Conservation (phyloP, 2,113 vertebrate genomes). For the Oriolus oriolus region DNA sequence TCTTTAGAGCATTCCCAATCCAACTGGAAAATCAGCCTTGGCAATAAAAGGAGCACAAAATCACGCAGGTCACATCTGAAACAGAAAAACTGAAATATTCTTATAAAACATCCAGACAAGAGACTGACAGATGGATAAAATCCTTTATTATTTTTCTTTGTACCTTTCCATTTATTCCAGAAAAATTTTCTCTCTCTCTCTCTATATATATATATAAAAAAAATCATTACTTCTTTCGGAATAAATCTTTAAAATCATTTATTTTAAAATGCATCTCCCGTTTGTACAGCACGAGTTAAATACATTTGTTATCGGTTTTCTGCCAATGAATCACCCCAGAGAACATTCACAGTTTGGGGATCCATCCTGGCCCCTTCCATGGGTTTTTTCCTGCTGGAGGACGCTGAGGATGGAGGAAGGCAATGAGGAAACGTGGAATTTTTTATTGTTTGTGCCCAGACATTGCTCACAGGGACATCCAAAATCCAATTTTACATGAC, state of each 20-base stretch:
- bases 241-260: slow-evolving; percentile 24
- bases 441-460: background rate
- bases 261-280: background rate
- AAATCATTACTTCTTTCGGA: background rate
- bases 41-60: background rate
- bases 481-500: background rate
- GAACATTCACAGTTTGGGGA: slow-evolving; percentile 42
- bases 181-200: background rate
- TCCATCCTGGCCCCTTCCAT: background rate
- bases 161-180: slow-evolving; percentile 16
- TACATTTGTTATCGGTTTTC: slow-evolving; percentile 45
- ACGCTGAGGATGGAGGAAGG: background rate
- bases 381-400: background rate
- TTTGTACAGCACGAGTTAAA: slow-evolving; percentile 57
- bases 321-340: slow-evolving; percentile 6
- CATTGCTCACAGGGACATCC: rapidly evolving
- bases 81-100: background rate
- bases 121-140: background rate
- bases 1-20: background rate
- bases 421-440: background rate
- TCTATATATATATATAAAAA: rapidly evolving
- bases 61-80: background rate
- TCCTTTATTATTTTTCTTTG: background rate
- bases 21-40: background rate
- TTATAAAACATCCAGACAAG: background rate